Conservation (phyloP, 2,888 invertebrate species). For the Lypha dubia region DNA sequence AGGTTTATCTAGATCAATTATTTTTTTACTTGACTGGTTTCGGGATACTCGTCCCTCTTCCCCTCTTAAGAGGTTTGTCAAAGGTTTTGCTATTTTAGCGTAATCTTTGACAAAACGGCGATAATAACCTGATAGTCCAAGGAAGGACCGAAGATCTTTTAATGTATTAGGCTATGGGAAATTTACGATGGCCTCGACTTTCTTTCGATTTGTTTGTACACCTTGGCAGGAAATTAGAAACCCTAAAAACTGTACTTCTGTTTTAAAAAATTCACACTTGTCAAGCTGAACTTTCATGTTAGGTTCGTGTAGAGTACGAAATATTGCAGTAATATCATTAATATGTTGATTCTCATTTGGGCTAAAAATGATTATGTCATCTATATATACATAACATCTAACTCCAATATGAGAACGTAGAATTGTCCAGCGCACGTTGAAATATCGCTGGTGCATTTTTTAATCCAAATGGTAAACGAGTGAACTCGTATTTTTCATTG, state of each 20-base stretch:
- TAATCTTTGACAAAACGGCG: background rate
- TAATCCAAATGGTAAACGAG: no score
- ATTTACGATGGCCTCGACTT: background rate
- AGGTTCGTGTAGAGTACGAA: background rate
- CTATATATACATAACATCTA: background rate
- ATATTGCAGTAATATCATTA: background rate
- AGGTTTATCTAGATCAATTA: no score
- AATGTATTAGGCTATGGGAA: no score
- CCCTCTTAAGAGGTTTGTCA: constrained; percentile 1
- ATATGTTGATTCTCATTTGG: background rate
- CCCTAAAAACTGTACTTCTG: no score
- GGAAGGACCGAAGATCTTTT: background rate
- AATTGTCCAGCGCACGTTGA: background rate
- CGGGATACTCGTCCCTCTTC: background rate
- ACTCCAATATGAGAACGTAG: background rate
- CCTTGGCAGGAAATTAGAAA: background rate
- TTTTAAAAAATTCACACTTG: background rate
- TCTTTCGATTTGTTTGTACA: background rate
- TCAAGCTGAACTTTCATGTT: no score
- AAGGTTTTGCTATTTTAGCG: no score
- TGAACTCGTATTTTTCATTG: no score
- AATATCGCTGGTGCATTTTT: no score
- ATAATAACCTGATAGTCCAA: background rate
- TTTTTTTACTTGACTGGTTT: no score
- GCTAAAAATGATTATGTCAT: background rate